A percentile compares a stretch with the other conserved stretches of the same genome.
phyloP scores from a whole-genome alignment of 2,113 vertebrate genomes.

The Paramormyrops kingsleyae region DNA sequence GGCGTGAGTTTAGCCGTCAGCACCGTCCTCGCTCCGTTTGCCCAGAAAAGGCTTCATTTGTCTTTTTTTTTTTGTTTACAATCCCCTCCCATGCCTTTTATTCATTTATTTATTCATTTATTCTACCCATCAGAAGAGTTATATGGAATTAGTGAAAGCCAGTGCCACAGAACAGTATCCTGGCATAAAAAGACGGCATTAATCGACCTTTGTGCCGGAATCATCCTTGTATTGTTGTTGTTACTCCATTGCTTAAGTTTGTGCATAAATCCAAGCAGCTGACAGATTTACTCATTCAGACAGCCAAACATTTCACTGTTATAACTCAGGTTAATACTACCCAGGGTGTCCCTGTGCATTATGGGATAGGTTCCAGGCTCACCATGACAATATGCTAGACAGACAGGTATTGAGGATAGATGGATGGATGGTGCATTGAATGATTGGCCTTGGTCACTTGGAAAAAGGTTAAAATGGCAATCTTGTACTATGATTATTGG shows the following conservation, averaged over 20 bases:
- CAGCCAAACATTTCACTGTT: not conserved
- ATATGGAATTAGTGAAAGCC: not conserved
- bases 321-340: not conserved
- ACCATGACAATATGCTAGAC: not conserved
- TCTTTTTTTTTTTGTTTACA: not conserved
- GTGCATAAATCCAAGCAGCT: not conserved
- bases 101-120: conserved; percentile 1
- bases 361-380: not conserved
- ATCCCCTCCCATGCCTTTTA: not conserved
- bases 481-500: not conserved
- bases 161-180: not conserved
- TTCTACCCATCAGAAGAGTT: not conserved
- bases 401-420: not conserved
- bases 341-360: not conserved
- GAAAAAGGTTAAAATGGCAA: not conserved
- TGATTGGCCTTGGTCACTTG: not conserved
- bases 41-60: not conserved
- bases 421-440: not conserved
- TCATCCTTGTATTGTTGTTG: not conserved
- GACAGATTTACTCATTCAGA: not conserved
- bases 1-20: not conserved
- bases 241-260: not conserved
- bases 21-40: not conserved
- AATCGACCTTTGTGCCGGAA: not conserved
- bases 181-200: not conserved